These are phyloP conservation scores for Crambe crambe DNA, from an alignment of 37 sponge, comb jelly and placozoan species.

Conservation along the genomic window DNA sequence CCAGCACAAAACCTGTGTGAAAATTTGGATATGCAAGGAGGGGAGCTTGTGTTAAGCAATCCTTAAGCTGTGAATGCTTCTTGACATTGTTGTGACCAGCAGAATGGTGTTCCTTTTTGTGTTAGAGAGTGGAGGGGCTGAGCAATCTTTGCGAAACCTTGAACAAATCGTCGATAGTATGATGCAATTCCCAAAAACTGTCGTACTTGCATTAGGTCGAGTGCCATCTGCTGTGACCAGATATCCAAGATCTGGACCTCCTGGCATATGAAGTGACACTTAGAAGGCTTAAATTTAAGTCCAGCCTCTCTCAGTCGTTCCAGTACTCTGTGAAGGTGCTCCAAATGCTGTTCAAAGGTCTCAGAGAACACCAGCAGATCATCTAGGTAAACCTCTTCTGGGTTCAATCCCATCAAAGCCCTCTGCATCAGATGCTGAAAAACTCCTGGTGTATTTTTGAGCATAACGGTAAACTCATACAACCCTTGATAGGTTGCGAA, in stretches of 20 bases:
- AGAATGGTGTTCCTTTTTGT: conserved; percentile 4
- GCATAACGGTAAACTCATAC: conserved; percentile 57
- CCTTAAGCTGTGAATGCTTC: neutral
- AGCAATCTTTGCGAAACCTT: conserved; percentile 22
- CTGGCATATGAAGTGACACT: conserved; percentile 40
- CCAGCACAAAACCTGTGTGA: neutral
- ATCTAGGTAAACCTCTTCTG: conserved; percentile 48
- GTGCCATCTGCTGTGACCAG: conserved; percentile 35
- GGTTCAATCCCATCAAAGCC: conserved; percentile 45
- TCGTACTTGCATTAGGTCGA: neutral
- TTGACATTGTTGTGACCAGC: neutral
- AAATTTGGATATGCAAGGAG: too few species aligned
- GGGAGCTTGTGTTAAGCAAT: neutral
- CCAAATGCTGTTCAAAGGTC: conserved; percentile 28
- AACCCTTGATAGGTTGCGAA: conserved; percentile 44
- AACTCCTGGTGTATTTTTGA: conserved; percentile 48
- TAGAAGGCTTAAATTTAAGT: conserved; percentile 35
- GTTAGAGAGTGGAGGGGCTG: conserved; percentile 9
- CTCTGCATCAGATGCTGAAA: conserved; percentile 43
- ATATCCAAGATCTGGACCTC: conserved; percentile 50
- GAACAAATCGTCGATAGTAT: conserved; percentile 25
- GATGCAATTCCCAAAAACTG: conserved; percentile 50
- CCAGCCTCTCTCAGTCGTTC: conserved; percentile 9
- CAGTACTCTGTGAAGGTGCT: conserved; percentile 21
- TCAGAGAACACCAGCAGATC: conserved; percentile 36